phyloP scores from a whole-genome alignment of 2,797 vertebrate species.

The Artibeus lituratus region DNA sequence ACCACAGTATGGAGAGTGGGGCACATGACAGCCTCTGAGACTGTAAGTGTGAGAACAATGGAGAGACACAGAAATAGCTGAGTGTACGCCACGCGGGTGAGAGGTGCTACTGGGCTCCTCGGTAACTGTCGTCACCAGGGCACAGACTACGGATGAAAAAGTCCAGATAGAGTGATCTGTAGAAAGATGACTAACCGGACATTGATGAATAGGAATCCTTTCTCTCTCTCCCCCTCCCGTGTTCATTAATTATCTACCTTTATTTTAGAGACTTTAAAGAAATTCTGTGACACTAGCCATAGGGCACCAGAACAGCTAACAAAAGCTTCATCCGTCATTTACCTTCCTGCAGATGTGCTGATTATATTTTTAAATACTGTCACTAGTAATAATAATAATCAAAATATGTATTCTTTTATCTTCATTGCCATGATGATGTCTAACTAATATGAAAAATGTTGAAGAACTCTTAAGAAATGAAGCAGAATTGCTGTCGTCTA shows the following conservation, averaged over 20 bases:
- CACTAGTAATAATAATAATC: neutral
- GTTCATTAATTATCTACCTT: neutral
- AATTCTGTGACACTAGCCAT: neutral
- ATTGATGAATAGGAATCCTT: neutral
- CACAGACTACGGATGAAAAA: neutral
- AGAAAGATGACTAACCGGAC: neutral
- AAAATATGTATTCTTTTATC: neutral
- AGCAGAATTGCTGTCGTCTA: neutral
- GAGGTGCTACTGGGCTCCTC: neutral
- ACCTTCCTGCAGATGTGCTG: neutral
- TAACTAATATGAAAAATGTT: neutral
- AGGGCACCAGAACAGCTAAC: neutral
- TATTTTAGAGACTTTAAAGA: neutral
- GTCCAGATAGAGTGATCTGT: neutral
- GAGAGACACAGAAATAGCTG: neutral
- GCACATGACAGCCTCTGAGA: conserved; percentile 13
- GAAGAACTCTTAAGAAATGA: neutral
- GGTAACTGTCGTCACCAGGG: neutral
- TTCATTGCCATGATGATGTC: neutral
- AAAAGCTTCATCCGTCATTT: neutral
- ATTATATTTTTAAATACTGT: neutral
- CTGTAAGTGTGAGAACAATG: conserved; percentile 35
- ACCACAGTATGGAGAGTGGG: neutral
- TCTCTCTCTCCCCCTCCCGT: neutral
- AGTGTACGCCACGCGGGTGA: neutral